Base-by-base conservation (phyloP, 2,888 invertebrate genomes). In the Nomada hirtipes region DNA sequence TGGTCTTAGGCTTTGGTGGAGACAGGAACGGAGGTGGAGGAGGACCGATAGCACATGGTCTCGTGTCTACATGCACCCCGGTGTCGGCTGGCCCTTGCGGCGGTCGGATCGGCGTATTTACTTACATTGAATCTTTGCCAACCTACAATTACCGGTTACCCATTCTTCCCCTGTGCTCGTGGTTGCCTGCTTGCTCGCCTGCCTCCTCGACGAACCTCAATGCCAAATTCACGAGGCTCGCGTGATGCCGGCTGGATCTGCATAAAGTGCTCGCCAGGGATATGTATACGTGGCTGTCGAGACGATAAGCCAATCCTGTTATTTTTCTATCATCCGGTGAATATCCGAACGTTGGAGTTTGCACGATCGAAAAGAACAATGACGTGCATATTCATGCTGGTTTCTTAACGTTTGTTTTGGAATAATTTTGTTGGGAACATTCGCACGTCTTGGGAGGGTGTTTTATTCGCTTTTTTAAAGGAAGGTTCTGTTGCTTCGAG, bases 91-190 rank as follows among this genome's bases (percentile, higher is more conserved):
- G 87, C 86, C 88, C 89, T 86, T 89, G 88, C 84, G 90, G 90
- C 86, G 84, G 87, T 87, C 81, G 88, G 88, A 91, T 90, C 89
- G 89, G 76, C 91, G 91, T 93, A 92, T 93, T 93, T 93, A 92
- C 93, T 91, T 93, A 93, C 93, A 93, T 93, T 93, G 93, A 93
- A 93, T 93, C 93, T 90, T 92, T 93, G 93, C 93, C 93, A 93
- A 93, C 92, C 92, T 91, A 93, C 93, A 93, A 93, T 93, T 93
- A 93, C 93, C 92, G 92, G 92, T 92, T 92, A 92, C 91, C 92
- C 92, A 91, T 91, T 92, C 93, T 92, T 91, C 90, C 88, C 42
- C 64, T 82, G 79, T 76, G 68, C 77, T 77, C 82, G 83, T 80
- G 86, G 84, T 65, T 77, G 76, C 69, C 79, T 55, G 64, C 74